Evolutionary conservation across 2,113 vertebrate species (phyloP), one percentile per base, ranked within the genome.

Genomic region (Crotalus helleri): DNA sequence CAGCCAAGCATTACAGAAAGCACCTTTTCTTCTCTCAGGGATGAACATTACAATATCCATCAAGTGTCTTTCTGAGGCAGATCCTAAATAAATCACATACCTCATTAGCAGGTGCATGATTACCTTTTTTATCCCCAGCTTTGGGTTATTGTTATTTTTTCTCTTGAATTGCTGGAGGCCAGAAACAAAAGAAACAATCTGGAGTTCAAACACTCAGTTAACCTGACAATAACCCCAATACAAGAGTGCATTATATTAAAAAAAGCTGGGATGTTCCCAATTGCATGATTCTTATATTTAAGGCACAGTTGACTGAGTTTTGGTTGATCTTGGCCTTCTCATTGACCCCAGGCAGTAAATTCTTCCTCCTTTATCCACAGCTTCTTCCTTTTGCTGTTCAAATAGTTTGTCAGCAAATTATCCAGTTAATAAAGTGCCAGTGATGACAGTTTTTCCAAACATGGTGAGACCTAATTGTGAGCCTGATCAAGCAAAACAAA

Each of bases 401-500:
- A 97, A 96, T 95, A 96, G 88, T 96, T 97, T 97, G 96, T 95
- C 95, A 90, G 93, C 97, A 97, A 98, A 98, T 97, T 97, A 96
- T 94, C 95, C 96, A 97, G 97, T 97, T 98, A 97, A 98, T 96
- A 94, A 96, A 94, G 93, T 12, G 94, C 91, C 3, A 6, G 95
- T 0, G 94, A 97, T 97, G 97, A 97, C 97, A 98, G 97, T 97
- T 97, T 93, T 49, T 95, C 95, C 74, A 91, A 95, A 94, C 94
- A 95, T 96, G 97, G 94, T 95, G 97, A 94, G 96, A 95, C 96
- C 97, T 97, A 96, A 94, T 96, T 93, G 95, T 85, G 92, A 95
- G 94, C 96, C 96, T 95, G 96, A 97, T 97, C 97, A 97, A 97
- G 87, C 86, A 98, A 97, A 98, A 97, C 95, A 98, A 98, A 98